A percentile compares a stretch with the other conserved stretches of the same genome.
These are phyloP conservation scores for Dromaius novaehollandiae DNA, from an alignment of 2,113 vertebrate species.

Conservation along the genomic window DNA sequence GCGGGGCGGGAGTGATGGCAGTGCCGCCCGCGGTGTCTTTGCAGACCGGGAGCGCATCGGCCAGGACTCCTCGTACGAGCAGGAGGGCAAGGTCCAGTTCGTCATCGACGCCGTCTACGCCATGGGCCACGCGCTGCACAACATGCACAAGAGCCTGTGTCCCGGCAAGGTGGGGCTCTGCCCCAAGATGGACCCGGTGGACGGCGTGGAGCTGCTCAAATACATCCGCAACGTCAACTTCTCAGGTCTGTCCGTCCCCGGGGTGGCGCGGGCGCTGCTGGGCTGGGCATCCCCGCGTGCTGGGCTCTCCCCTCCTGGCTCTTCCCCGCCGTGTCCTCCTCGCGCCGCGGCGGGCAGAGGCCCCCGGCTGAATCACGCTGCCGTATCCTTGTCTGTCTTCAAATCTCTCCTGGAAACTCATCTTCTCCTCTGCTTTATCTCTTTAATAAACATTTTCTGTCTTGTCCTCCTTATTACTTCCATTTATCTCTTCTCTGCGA, in stretches of 20 bases:
- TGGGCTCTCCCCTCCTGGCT: neutral
- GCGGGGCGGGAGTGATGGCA: neutral
- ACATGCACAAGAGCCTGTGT: constrained; percentile 93
- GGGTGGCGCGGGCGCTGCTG: neutral
- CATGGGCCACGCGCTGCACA: constrained; percentile 93
- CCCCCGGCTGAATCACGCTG: neutral
- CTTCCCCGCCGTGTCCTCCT: neutral
- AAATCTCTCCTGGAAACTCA: constrained; percentile 9
- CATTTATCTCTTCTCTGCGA: constrained; percentile 61
- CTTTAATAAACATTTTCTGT: constrained; percentile 66
- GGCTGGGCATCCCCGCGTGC: neutral
- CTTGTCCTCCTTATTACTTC: constrained; percentile 61
- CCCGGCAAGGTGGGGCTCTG: constrained; percentile 91
- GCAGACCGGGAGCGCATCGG: constrained; percentile 93
- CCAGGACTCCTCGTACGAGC: constrained; percentile 91
- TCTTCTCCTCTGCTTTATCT: constrained; percentile 4
- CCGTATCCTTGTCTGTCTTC: neutral
- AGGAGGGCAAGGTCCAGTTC: constrained; percentile 96
- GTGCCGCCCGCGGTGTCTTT: neutral
- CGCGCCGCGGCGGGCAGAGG: neutral
- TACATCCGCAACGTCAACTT: constrained; percentile 95
- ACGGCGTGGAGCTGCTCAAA: constrained; percentile 90
- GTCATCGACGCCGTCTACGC: constrained; percentile 93
- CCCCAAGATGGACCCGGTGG: constrained; percentile 88
- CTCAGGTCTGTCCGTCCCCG: constrained; percentile 78